Evolutionary conservation across 2,113 vertebrate species (phyloP).

Genomic region (Alosa alosa): DNA sequence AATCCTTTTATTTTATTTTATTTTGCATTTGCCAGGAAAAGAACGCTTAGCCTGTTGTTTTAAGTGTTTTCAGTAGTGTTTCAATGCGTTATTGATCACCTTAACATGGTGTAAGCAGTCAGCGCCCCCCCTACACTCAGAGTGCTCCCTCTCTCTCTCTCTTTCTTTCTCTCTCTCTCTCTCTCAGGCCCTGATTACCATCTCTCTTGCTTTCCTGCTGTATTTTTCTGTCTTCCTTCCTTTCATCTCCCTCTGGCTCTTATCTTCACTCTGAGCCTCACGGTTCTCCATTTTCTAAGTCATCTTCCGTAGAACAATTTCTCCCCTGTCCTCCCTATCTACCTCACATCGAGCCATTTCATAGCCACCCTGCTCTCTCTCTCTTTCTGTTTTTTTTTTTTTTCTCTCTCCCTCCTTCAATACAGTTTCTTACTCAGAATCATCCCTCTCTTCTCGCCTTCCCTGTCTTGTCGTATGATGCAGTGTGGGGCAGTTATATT

Average conservation of each 20-base stretch:
- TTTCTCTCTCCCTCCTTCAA: background rate
- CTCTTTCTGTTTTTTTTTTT: background rate
- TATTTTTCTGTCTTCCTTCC: conserved; percentile 26
- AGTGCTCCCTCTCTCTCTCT: conserved; percentile 16
- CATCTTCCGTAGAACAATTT: conserved; percentile 1
- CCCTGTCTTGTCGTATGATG: background rate
- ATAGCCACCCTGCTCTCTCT: background rate
- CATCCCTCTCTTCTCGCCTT: background rate
- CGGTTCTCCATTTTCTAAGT: background rate
- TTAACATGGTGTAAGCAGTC: conserved; percentile 64
- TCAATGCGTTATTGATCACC: conserved; percentile 75
- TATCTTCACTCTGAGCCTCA: background rate
- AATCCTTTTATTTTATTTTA: conserved; percentile 59
- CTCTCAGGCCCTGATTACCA: background rate
- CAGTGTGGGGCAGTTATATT: background rate
- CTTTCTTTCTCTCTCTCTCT: conserved; percentile 15
- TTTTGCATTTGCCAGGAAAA: conserved; percentile 62
- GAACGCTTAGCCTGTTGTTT: conserved; percentile 60
- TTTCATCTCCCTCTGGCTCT: conserved; percentile 36
- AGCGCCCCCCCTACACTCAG: conserved; percentile 44
- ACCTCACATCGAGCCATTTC: background rate
- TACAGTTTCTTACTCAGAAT: background rate
- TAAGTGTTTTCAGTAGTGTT: conserved; percentile 54
- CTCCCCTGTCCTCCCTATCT: background rate
- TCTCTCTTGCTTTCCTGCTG: conserved; percentile 19